A percentile compares a stretch with the other conserved stretches of the same genome.
phyloP scores from a whole-genome alignment of 1,140 invertebrate genomes.

The Anastrepha obliqua region DNA sequence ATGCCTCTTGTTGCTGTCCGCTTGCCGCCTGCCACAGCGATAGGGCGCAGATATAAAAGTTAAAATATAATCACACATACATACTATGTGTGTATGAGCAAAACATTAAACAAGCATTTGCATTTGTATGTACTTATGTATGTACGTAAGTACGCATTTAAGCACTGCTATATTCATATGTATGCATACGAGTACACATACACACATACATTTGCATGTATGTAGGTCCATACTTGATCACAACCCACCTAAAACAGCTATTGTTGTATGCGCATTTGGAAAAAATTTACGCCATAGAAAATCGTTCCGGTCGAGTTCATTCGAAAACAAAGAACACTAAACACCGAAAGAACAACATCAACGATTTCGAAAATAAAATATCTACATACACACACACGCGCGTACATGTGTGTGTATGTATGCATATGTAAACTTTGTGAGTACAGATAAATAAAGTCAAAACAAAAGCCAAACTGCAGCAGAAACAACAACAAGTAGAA shows the following conservation, averaged over 20 bases:
- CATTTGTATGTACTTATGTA: neutral
- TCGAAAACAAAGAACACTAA: constrained; percentile 57
- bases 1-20: constrained; percentile 4
- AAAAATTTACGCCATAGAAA: constrained; percentile 57
- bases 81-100: neutral
- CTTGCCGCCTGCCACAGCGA: constrained; percentile 21
- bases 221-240: neutral
- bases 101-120: no score
- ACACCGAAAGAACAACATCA: constrained; percentile 43
- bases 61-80: neutral
- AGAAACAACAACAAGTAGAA: constrained; percentile 33
- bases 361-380: constrained; percentile 39
- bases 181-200: neutral
- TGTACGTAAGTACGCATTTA: neutral
- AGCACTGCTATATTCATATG: neutral
- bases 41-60: neutral
- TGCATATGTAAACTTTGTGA: neutral
- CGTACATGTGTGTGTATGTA: neutral
- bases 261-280: constrained; percentile 6
- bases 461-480: constrained; percentile 37
- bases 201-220: neutral
- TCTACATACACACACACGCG: neutral
- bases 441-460: neutral
- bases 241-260: constrained; percentile 13
- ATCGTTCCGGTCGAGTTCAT: constrained; percentile 57